Base-by-base conservation (phyloP, 2,797 vertebrate species). In the Masticophis lateralis region DNA sequence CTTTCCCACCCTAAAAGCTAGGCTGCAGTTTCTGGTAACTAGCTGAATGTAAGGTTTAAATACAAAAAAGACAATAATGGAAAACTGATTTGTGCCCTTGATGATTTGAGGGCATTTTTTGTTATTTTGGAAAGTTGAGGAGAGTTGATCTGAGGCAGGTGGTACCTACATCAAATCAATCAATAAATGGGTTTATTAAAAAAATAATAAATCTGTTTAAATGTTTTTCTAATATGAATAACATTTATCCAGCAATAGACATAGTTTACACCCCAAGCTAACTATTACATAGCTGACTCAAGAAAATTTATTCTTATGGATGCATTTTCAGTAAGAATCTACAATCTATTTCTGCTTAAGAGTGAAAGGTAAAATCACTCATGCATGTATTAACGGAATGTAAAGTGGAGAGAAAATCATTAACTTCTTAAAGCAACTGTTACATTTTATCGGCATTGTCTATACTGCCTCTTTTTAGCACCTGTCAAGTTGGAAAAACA, bases 401-500 rank as follows among this genome's bases (percentile, higher is more conserved):
- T 16, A 16, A 86, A 12, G 14, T 79, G 43, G 60, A 47, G 27
- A 51, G 22, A 59, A 91, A 60, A 28, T 63, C 3, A 27, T 63
- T 6, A 11, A 28, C 28, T 59, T 86, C 69, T 86, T 89, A 60
- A 79, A 56, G 55, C 37, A 87, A 57, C 11, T 87, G 60, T 74
- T 63, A n/a, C 43, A 32, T 57, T 91, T 87, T n/a, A 51, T 91
- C 10, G 11, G 47, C 27, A 79, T 91, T 88, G n/a, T 92, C 95
- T 97, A 89, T 96, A 74, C 95, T 96, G 91, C 94, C 96, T 55
- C 91, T 95, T 91, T 97, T 95, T 97, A 98, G 98, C 97, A 86
- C 97, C 98, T 94, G 97, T 98, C 95, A 99, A 99, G 95, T 95
- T 98, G 95, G 98, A 99, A 90, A 99, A 99, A 94, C 99, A 99